A percentile compares a stretch with the other conserved stretches of the same genome.
phyloP scores from a whole-genome alignment of 2,113 vertebrate genomes.

The Riparia riparia region DNA sequence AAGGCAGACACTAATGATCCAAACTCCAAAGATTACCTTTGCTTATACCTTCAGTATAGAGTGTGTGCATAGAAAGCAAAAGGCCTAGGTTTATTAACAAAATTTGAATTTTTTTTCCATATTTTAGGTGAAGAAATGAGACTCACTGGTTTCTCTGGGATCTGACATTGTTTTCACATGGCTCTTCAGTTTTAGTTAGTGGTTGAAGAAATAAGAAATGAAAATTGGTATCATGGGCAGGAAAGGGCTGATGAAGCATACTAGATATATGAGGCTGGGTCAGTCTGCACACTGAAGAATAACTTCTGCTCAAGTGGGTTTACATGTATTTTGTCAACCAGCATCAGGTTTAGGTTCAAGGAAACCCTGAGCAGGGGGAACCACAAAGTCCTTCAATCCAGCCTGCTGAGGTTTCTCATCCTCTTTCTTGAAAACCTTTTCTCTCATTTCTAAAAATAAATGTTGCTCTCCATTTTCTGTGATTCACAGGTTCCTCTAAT shows the following conservation, averaged over 20 bases:
- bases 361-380: neutral
- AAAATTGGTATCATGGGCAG: neutral
- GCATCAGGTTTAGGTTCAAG: neutral
- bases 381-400: neutral
- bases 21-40: neutral
- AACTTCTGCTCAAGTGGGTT: neutral
- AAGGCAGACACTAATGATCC: neutral
- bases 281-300: neutral
- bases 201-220: neutral
- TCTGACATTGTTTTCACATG: neutral
- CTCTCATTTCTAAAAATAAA: neutral
- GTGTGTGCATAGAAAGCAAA: neutral
- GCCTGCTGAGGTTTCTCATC: neutral
- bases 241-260: neutral
- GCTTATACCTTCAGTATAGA: neutral
- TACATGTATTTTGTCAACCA: neutral
- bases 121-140: neutral
- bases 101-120: neutral
- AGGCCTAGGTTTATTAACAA: neutral
- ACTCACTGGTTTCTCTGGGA: neutral
- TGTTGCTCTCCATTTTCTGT: neutral
- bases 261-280: neutral
- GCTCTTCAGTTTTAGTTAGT: neutral
- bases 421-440: neutral
- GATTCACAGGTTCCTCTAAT: neutral